A percentile compares a stretch with the other conserved stretches of the same genome.
phyloP scores from a whole-genome alignment of 1,140 invertebrate species.

The Matsumurasca onukii region DNA sequence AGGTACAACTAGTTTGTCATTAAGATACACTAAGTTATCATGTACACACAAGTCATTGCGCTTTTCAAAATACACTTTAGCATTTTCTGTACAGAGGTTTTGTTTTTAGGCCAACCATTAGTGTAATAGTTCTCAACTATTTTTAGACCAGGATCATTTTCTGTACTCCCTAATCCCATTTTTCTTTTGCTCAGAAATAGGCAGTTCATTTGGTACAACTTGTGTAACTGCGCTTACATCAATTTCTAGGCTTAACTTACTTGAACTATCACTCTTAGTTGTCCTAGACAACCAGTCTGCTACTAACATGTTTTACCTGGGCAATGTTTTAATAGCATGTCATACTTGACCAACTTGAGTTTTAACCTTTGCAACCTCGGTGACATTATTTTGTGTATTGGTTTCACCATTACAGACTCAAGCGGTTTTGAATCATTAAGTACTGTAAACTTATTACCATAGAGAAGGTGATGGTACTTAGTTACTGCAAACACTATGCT shows the following conservation, averaged over 20 bases:
- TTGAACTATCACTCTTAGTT: conserved; percentile 38
- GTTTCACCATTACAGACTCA: not conserved
- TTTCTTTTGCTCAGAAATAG: conserved; percentile 22
- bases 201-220: conserved; percentile 39
- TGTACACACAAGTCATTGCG: not conserved
- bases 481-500: conserved; percentile 39
- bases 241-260: not conserved
- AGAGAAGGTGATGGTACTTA: conserved; percentile 40
- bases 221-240: conserved; percentile 37
- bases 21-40: not conserved
- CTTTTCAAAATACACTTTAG: not conserved
- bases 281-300: conserved; percentile 49
- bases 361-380: conserved; percentile 48
- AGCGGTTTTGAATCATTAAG: conserved; percentile 34
- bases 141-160: not conserved
- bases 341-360: conserved; percentile 42
- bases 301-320: conserved; percentile 49
- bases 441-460: conserved; percentile 33
- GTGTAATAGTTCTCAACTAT: not conserved
- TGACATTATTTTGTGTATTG: conserved; percentile 1
- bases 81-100: not conserved
- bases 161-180: not conserved
- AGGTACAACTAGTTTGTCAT: not conserved
- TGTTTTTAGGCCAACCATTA: not conserved
- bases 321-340: conserved; percentile 43